phyloP scores from a whole-genome alignment of 2,888 invertebrate genomes.

The Polydrusus cervinus region DNA sequence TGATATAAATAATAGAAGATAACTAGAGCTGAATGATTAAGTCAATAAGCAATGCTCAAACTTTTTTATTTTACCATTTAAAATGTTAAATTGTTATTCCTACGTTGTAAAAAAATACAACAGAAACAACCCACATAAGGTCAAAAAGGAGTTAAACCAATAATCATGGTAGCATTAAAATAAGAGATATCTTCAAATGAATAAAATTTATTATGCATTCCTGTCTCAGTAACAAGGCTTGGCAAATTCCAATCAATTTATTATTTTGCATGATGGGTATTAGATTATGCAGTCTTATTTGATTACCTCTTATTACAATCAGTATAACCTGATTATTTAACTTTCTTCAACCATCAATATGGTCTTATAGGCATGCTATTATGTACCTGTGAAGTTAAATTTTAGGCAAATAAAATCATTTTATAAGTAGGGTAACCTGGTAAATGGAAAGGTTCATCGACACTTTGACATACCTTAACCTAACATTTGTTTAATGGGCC shows the following conservation, averaged over 20 bases:
- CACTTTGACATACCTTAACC: slow-evolving; percentile 68
- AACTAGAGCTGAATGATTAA: too few relatives aligned
- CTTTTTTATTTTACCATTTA: too few relatives aligned
- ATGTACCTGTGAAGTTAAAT: background rate
- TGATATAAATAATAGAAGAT: too few relatives aligned
- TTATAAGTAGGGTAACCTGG: slow-evolving; percentile 61
- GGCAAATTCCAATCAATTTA: slow-evolving; percentile 56
- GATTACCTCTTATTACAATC: slow-evolving; percentile 8
- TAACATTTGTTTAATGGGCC: slow-evolving; percentile 58
- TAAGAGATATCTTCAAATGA: slow-evolving; percentile 48
- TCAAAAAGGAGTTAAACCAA: slow-evolving; percentile 24
- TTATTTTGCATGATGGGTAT: slow-evolving; percentile 43
- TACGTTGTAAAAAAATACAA: background rate
- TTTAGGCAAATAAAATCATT: slow-evolving; percentile 42
- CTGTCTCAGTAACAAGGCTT: slow-evolving; percentile 54
- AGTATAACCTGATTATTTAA: slow-evolving; percentile 16
- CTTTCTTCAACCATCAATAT: background rate
- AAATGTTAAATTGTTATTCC: background rate
- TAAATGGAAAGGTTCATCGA: slow-evolving; percentile 66
- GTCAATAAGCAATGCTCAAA: too few relatives aligned
- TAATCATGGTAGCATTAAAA: slow-evolving; percentile 39
- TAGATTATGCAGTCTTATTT: slow-evolving; percentile 27
- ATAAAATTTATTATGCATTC: slow-evolving; percentile 52
- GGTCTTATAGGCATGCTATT: background rate
- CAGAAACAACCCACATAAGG: slow-evolving; percentile 6